A percentile compares a stretch with the other conserved stretches of the same genome.
Evolutionary conservation across 2,113 vertebrate genomes (phyloP).

Genomic region (Triplophysa siluroides): DNA sequence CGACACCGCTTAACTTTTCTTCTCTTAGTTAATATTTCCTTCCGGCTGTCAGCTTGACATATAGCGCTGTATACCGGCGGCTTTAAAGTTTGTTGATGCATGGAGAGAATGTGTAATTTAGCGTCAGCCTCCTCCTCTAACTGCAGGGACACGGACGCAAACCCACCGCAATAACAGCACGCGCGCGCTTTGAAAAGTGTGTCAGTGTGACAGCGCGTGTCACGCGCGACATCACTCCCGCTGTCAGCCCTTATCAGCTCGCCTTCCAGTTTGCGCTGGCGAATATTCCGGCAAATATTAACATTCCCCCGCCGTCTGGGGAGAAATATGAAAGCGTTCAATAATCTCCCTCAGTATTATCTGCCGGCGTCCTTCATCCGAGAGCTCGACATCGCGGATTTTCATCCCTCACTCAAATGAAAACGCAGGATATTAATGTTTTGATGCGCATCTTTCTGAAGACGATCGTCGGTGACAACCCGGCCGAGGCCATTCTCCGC

Average conservation of each 20-base stretch:
- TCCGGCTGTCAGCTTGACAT: constrained; percentile 21
- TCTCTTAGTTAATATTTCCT: not conserved
- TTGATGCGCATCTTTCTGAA: constrained; percentile 75
- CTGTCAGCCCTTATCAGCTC: constrained; percentile 80
- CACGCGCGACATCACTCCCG: constrained; percentile 74
- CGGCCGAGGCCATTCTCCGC: constrained; percentile 68
- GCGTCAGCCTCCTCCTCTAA: constrained; percentile 62
- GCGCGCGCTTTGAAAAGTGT: constrained; percentile 78
- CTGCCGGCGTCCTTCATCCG: constrained; percentile 77
- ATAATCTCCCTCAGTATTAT: constrained; percentile 76
- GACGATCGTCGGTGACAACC: constrained; percentile 69
- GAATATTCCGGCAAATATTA: constrained; percentile 78
- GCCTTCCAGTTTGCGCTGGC: constrained; percentile 77
- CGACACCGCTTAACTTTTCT: constrained; percentile 6
- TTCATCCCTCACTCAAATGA: constrained; percentile 71
- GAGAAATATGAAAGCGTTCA: constrained; percentile 74
- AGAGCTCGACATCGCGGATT: constrained; percentile 70
- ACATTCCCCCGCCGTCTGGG: constrained; percentile 71
- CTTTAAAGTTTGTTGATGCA: constrained; percentile 71
- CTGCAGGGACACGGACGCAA: constrained; percentile 69
- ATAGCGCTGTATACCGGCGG: constrained; percentile 61
- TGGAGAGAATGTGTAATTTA: constrained; percentile 67
- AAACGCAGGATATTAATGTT: constrained; percentile 79
- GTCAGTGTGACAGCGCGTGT: constrained; percentile 79
- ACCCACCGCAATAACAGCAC: constrained; percentile 68